phyloP scores from a whole-genome alignment of 2,888 invertebrate genomes.

The Clusia tigrina region DNA sequence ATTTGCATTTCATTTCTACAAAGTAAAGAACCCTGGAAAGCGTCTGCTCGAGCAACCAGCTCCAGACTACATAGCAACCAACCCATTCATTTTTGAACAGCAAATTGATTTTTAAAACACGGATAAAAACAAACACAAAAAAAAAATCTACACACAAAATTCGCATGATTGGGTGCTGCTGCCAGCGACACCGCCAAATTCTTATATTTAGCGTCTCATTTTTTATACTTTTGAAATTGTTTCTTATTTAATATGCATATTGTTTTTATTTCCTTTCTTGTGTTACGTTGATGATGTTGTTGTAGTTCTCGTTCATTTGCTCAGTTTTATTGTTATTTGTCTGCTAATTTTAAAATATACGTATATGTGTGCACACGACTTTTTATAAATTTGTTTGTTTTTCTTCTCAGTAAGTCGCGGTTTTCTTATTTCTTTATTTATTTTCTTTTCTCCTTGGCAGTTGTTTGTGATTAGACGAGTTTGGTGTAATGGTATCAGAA shows the following conservation, averaged over 20 bases:
- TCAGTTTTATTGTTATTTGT: neutral
- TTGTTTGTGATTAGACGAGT: too few species aligned
- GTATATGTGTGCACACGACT: neutral
- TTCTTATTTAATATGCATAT: too few species aligned
- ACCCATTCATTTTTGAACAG: neutral
- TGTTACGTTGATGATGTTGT: conserved; percentile 4
- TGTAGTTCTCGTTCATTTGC: neutral
- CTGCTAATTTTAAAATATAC: neutral
- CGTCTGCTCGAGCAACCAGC: too few species aligned
- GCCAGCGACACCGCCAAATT: neutral
- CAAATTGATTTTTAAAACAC: neutral
- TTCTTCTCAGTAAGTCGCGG: neutral
- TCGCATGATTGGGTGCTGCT: neutral
- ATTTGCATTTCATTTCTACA: too few species aligned
- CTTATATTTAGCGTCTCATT: neutral
- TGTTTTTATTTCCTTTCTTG: too few species aligned
- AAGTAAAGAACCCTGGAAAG: too few species aligned
- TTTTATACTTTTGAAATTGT: too few species aligned
- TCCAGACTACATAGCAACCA: too few species aligned
- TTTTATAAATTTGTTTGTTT: neutral
- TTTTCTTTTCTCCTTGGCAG: neutral
- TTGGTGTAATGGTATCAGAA: too few species aligned
- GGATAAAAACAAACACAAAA: neutral
- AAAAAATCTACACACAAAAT: neutral
- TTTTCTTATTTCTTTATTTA: neutral